These are phyloP conservation scores for Dendrolimus houi DNA, from an alignment of 2,888 invertebrate species.

Conservation along the genomic window DNA sequence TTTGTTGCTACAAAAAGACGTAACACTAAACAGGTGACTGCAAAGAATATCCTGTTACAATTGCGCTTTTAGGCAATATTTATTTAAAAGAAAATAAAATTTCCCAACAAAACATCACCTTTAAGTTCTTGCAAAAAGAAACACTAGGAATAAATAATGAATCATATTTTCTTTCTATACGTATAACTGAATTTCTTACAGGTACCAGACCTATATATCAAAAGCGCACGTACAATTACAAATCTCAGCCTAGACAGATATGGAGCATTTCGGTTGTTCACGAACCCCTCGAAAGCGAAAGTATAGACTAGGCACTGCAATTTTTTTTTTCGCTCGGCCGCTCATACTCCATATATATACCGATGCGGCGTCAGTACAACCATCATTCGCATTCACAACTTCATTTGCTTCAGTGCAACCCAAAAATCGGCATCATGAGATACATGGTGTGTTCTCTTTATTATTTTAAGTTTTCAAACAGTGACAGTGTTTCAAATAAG, in stretches of 20 bases:
- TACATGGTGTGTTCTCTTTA: constrained; percentile 63
- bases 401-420: constrained; percentile 75
- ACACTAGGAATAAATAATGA: no score
- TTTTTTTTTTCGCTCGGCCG: constrained; percentile 70
- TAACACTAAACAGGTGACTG: no score
- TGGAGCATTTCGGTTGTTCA: constrained; percentile 53
- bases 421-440: constrained; percentile 72
- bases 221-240: constrained; percentile 28
- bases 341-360: constrained; percentile 70
- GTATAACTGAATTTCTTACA: no score
- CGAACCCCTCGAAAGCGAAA: constrained; percentile 71
- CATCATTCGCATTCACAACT: constrained; percentile 76
- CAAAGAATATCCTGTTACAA: no score
- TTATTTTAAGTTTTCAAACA: constrained; percentile 12
- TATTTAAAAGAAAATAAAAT: no score
- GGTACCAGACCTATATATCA: background rate
- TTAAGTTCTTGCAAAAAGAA: no score
- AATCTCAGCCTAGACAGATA: constrained; percentile 37
- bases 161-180: no score
- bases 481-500: constrained; percentile 33
- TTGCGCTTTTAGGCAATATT: no score
- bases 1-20: no score
- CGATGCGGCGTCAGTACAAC: constrained; percentile 54
- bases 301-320: constrained; percentile 66
- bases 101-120: no score